phyloP scores from a whole-genome alignment of 2,888 invertebrate genomes.

The Rhodophaea formosa region DNA sequence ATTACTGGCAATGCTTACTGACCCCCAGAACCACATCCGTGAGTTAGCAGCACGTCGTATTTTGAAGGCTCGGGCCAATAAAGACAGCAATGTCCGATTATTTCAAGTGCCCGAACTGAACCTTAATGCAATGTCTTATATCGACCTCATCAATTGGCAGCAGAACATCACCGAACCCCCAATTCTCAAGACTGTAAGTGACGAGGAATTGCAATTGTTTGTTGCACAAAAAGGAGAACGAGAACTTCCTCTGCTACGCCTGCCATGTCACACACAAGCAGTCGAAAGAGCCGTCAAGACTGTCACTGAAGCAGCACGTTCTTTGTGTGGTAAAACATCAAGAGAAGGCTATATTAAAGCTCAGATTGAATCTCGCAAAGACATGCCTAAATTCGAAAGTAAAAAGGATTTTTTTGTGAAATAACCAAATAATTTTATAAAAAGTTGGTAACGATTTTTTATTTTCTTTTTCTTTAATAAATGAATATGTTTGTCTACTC shows the following conservation, averaged over 20 bases:
- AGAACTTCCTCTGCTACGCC: neutral
- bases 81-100: neutral
- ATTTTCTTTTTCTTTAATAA: neutral
- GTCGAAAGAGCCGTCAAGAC: neutral
- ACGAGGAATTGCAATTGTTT: constrained; percentile 2
- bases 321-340: constrained; percentile 20
- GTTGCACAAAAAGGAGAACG: constrained; percentile 1
- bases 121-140: constrained; percentile 1
- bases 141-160: constrained; percentile 10
- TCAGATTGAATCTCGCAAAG: constrained; percentile 24
- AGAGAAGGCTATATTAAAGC: constrained; percentile 20
- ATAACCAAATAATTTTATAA: too few relatives aligned
- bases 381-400: constrained; percentile 9
- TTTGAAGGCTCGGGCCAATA: constrained; percentile 9
- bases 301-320: constrained; percentile 1
- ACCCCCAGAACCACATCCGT: neutral
- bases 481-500: neutral
- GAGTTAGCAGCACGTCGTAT: neutral
- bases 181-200: constrained; percentile 7
- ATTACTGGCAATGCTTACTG: constrained; percentile 2
- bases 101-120: constrained; percentile 10
- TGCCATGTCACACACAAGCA: neutral
- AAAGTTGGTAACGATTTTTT: neutral
- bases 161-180: constrained; percentile 3
- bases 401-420: constrained; percentile 6